Percentiles rank a stretch among this genome's conserved stretches.
Evolutionary conservation across 2,113 vertebrate species (phyloP).

Genomic region (Hemichromis elongatus): DNA sequence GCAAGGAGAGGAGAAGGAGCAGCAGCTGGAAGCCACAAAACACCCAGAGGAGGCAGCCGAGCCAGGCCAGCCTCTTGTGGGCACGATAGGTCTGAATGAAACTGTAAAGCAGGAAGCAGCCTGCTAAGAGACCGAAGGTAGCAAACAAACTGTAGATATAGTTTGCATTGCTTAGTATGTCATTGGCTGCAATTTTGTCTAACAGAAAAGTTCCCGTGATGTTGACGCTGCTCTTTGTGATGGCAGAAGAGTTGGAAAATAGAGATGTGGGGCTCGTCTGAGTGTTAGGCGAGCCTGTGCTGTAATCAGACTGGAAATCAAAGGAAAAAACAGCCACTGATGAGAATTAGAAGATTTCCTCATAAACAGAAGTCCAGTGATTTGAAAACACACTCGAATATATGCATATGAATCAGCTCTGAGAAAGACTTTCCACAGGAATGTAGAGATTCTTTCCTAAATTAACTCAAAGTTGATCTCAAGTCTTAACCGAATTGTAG

Average conservation of each 20-base stretch:
- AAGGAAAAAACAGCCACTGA: slow-evolving; percentile 3
- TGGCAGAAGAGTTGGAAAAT: background rate
- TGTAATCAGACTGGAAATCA: slow-evolving; percentile 17
- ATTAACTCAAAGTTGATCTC: background rate
- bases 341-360: background rate
- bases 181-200: slow-evolving; percentile 56
- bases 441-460: background rate
- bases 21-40: slow-evolving; percentile 71
- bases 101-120: slow-evolving; percentile 63
- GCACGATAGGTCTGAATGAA: slow-evolving; percentile 65
- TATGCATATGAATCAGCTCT: background rate
- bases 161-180: slow-evolving; percentile 68
- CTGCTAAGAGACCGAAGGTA: slow-evolving; percentile 60
- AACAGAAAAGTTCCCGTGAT: fast-evolving
- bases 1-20: slow-evolving; percentile 75
- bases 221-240: background rate
- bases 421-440: background rate
- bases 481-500: background rate
- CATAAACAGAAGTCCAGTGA: background rate
- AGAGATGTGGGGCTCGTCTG: background rate
- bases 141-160: slow-evolving; percentile 70
- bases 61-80: slow-evolving; percentile 25
- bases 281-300: background rate
- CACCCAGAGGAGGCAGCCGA: slow-evolving; percentile 64
- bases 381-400: background rate